phyloP scores from a whole-genome alignment of 2,113 vertebrate species.

The Gnathonemus echidnorhynchus region DNA sequence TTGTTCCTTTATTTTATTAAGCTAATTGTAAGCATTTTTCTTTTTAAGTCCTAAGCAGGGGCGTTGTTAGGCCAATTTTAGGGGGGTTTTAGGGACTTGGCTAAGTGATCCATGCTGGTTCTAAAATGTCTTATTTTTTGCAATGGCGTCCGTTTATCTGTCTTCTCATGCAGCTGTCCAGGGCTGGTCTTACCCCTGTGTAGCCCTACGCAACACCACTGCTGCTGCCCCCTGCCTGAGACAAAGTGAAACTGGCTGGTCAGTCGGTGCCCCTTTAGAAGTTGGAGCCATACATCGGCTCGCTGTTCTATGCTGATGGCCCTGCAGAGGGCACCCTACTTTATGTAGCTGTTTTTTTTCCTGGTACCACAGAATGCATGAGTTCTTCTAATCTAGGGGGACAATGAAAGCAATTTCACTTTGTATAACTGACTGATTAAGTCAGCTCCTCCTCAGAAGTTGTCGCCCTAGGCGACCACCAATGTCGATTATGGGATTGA shows the following conservation, averaged over 20 bases:
- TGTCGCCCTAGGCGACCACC: background rate
- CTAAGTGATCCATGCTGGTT: background rate
- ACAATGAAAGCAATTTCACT: background rate
- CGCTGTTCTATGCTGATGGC: too few species aligned
- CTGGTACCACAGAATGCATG: background rate
- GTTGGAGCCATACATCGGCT: background rate
- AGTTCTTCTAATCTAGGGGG: background rate
- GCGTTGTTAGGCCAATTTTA: background rate
- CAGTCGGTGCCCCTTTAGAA: background rate
- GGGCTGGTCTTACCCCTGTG: too few species aligned
- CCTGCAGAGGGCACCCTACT: background rate
- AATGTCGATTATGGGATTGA: background rate
- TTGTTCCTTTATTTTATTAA: background rate
- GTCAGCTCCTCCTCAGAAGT: background rate
- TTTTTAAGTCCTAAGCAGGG: background rate
- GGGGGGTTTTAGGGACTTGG: background rate
- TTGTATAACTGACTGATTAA: background rate
- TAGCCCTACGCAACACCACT: too few species aligned
- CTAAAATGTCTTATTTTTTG: background rate
- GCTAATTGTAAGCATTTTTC: background rate
- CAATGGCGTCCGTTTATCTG: background rate
- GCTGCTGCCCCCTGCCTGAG: too few species aligned
- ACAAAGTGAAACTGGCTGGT: background rate
- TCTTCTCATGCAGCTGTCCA: background rate
- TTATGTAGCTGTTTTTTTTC: background rate